Percentiles rank a stretch among this genome's conserved stretches.
phyloP scores from a whole-genome alignment of 2,888 invertebrate genomes.

The Cremastinae sp. region DNA sequence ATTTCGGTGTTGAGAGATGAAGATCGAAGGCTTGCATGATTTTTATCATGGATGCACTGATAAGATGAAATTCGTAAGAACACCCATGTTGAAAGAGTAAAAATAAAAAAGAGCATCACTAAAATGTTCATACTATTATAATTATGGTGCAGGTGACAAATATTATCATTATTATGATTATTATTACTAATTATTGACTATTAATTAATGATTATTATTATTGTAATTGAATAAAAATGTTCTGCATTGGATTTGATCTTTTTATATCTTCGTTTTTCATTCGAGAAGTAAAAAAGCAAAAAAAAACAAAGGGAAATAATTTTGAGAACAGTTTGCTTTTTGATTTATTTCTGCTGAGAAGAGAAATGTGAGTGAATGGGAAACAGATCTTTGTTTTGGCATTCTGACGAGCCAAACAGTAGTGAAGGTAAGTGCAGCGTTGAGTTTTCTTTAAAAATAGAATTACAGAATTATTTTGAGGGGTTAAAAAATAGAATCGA shows the following conservation, averaged over 20 bases:
- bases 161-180: conserved; percentile 44
- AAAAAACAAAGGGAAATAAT: too few species aligned
- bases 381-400: too few species aligned
- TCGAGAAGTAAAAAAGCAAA: neutral
- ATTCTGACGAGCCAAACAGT: too few species aligned
- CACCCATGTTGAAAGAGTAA: neutral
- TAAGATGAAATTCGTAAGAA: too few species aligned
- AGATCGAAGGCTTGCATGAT: conserved; percentile 12
- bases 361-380: too few species aligned
- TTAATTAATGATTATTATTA: conserved; percentile 42
- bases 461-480: too few species aligned
- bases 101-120: conserved; percentile 25
- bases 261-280: conserved; percentile 1
- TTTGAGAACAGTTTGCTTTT: too few species aligned
- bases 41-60: conserved; percentile 43
- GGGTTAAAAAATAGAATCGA: too few species aligned
- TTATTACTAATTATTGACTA: conserved; percentile 23
- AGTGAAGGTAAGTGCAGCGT: too few species aligned
- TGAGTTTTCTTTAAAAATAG: too few species aligned
- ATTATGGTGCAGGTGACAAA: conserved; percentile 44
- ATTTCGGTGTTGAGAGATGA: conserved; percentile 52
- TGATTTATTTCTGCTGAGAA: too few species aligned
- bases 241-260: conserved; percentile 38
- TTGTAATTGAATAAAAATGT: conserved; percentile 61
- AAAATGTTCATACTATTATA: conserved; percentile 56